phyloP scores from a whole-genome alignment of 2,797 vertebrate species.

The Myripristis murdjan region DNA sequence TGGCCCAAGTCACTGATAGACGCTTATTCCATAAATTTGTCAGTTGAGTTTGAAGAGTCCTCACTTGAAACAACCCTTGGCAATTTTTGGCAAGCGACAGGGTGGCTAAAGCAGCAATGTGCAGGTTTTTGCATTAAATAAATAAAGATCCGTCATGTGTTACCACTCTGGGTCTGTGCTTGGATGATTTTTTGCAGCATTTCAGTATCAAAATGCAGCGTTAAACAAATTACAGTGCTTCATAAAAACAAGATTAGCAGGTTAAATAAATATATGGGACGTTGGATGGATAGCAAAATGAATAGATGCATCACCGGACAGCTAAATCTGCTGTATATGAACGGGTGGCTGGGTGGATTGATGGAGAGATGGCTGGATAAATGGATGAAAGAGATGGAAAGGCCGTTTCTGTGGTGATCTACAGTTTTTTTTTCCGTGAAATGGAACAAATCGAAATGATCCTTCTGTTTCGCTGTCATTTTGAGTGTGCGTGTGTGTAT shows the following conservation, averaged over 20 bases:
- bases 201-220: too few species aligned
- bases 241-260: conserved; percentile 26
- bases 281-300: conserved; percentile 4
- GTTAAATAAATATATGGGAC: conserved; percentile 11
- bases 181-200: too few species aligned
- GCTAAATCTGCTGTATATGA: conserved; percentile 24
- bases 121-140: too few species aligned
- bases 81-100: too few species aligned
- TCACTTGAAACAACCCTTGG: too few species aligned
- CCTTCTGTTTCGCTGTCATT: background rate
- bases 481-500: background rate
- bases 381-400: background rate
- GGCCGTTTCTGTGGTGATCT: conserved; percentile 18
- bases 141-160: too few species aligned
- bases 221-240: too few species aligned
- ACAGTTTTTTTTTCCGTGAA: conserved; percentile 27
- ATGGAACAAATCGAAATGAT: background rate
- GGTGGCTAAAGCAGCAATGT: too few species aligned
- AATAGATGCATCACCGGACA: conserved; percentile 2
- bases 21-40: too few species aligned
- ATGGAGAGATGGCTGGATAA: background rate
- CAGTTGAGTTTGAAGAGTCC: too few species aligned
- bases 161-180: too few species aligned
- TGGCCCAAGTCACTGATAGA: too few species aligned
- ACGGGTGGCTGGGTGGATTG: conserved; percentile 28